Base-by-base conservation (phyloP, 2,113 vertebrate species). In the Dendrocopos noguchii region DNA sequence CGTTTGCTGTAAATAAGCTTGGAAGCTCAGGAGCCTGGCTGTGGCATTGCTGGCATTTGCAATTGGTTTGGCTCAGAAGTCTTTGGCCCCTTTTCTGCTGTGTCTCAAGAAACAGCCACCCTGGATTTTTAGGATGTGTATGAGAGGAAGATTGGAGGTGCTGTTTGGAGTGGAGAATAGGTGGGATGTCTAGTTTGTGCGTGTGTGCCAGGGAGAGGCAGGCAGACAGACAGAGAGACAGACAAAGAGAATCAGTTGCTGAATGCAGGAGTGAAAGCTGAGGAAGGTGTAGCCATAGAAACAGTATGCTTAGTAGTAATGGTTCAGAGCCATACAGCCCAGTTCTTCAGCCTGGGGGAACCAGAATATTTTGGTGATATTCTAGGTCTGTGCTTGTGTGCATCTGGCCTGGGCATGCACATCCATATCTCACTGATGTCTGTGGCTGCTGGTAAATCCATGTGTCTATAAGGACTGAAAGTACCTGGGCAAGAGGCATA, bases 201-300 rank as follows among this genome's bases (percentile, higher is more conserved):
- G 4, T 22, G 31, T 55, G n/a, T 1, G 8, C 17, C 66, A 0
- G 14, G 80, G 71, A 22, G 64, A 82, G 33, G 18, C 66, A 0
- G 15, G 80, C 67, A 25, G 64, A 82, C 31, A 87, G 65, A 13
- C 86, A 85, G 92, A 90, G 77, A 87, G 89, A 71, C 90, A 63
- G 85, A 82, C 76, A 95, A 63, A 72, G 70, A 2, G 3, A 46
- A n/a, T 2, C 59, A 56, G 90, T 14, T 67, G 79, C 87, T 87
- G 91, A 67, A 21, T 34, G 44, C 75, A 61, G 20, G 72, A 87
- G 76, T 16, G 80, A 61, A 84, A 93, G n/a, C 39, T 3, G 10
- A 71, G 53, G 47, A 82, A 91, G 59, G 90, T 72, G 89, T 88
- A 88, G 91, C 91, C 91, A 88, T 97, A 94, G 96, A 95, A 94